Percentiles rank a stretch among this genome's conserved stretches.
phyloP scores from a whole-genome alignment of 2,113 vertebrate species.

The Eptatretus burgeri region DNA sequence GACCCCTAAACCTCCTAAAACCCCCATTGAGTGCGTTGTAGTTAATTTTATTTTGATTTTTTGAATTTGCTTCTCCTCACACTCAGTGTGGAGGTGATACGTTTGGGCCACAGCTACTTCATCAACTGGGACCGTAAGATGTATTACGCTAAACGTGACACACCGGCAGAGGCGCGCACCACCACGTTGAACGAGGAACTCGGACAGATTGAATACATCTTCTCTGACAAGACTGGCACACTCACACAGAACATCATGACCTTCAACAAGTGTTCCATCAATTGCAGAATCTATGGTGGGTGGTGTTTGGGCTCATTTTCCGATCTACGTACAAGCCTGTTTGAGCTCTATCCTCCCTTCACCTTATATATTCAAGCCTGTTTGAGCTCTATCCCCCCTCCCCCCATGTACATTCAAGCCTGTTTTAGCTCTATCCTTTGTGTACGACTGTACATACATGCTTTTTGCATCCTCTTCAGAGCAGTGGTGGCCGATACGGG shows the following conservation, averaged over 20 bases:
- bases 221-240: conserved; percentile 68
- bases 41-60: too few relatives aligned
- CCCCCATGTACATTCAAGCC: too few relatives aligned
- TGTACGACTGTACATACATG: too few relatives aligned
- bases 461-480: too few relatives aligned
- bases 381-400: too few relatives aligned
- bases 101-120: conserved; percentile 71
- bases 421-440: too few relatives aligned
- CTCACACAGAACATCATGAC: conserved; percentile 85
- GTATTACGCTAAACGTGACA: conserved; percentile 38
- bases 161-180: conserved; percentile 43
- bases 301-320: background rate
- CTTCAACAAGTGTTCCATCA: conserved; percentile 69
- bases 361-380: too few relatives aligned
- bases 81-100: conserved; percentile 59
- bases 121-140: conserved; percentile 84
- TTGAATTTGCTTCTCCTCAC: background rate
- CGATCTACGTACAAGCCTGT: background rate
- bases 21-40: too few relatives aligned
- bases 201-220: conserved; percentile 78
- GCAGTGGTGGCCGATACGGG: too few relatives aligned
- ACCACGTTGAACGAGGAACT: conserved; percentile 67
- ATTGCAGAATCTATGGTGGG: conserved; percentile 35
- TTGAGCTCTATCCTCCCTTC: too few relatives aligned
- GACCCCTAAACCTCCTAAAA: too few relatives aligned